Evolutionary conservation across 2,113 vertebrate genomes (phyloP).

Genomic region (Puffinus mauretanicus): DNA sequence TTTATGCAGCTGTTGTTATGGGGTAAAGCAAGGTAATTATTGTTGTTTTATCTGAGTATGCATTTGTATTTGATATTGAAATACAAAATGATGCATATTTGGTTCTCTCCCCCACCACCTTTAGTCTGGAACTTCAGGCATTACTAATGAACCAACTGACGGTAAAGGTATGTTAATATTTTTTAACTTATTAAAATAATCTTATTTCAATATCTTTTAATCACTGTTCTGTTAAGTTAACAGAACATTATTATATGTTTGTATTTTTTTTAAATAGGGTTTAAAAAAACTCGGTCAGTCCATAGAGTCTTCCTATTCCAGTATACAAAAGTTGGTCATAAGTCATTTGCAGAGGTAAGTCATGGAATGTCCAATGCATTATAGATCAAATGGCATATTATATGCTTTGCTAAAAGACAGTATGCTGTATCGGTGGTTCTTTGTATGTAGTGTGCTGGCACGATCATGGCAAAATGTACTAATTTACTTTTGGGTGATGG

Average conservation of each 20-base stretch:
- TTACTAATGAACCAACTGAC: slow-evolving; percentile 97
- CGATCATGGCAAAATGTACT: neutral
- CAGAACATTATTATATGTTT: neutral
- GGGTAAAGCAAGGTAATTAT: slow-evolving; percentile 93
- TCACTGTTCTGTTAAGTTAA: neutral
- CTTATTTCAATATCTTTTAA: neutral
- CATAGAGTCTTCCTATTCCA: slow-evolving; percentile 96
- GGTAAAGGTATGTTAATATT: slow-evolving; percentile 83
- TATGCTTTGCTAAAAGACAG: neutral
- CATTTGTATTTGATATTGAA: neutral
- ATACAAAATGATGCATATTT: neutral
- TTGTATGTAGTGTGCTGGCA: neutral
- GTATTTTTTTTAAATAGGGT: slow-evolving; percentile 76
- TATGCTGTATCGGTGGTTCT: neutral
- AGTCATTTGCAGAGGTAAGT: slow-evolving; percentile 95
- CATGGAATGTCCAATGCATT: neutral
- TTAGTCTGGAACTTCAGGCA: slow-evolving; percentile 91
- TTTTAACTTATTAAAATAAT: neutral
- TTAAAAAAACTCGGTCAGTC: slow-evolving; percentile 97
- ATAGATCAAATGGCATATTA: neutral
- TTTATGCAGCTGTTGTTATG: slow-evolving; percentile 95
- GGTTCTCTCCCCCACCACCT: neutral
- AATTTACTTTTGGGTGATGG: neutral
- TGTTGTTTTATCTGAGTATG: slow-evolving; percentile 25
- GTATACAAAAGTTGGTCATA: slow-evolving; percentile 96